Evolutionary conservation across 2,888 invertebrate species (phyloP).

Genomic region (Nephrotoma guestfalica): DNA sequence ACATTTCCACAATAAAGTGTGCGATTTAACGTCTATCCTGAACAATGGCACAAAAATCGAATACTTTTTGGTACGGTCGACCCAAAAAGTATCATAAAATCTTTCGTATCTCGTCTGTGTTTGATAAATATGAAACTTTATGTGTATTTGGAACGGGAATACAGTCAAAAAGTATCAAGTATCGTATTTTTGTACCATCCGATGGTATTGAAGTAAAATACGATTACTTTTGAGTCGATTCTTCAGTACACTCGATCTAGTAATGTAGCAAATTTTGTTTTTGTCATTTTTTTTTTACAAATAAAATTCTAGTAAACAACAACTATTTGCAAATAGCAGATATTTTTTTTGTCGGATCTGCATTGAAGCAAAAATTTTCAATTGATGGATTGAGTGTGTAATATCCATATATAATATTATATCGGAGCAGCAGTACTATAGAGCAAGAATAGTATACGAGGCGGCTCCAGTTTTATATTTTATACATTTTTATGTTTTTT

Average conservation of each 20-base stretch:
- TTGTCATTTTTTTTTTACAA: background rate
- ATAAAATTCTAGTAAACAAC: background rate
- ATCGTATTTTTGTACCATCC: conserved; percentile 1
- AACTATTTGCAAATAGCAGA: background rate
- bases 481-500: background rate
- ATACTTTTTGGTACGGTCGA: conserved; percentile 24
- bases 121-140: conserved; percentile 22
- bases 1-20: conserved; percentile 19
- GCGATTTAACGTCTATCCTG: conserved; percentile 14
- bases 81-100: conserved; percentile 28
- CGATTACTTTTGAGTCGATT: background rate
- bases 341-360: background rate
- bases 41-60: conserved; percentile 15
- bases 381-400: background rate
- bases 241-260: conserved; percentile 21
- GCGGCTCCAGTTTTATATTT: conserved; percentile 1
- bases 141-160: conserved; percentile 28
- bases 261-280: background rate
- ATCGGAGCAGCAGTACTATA: background rate
- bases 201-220: background rate
- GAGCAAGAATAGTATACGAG: background rate
- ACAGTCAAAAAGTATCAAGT: conserved; percentile 22
- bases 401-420: background rate
- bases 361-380: background rate
- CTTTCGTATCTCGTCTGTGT: conserved; percentile 25